phyloP scores from a whole-genome alignment of 2,888 invertebrate species.

The Eremobia ochroleuca region DNA sequence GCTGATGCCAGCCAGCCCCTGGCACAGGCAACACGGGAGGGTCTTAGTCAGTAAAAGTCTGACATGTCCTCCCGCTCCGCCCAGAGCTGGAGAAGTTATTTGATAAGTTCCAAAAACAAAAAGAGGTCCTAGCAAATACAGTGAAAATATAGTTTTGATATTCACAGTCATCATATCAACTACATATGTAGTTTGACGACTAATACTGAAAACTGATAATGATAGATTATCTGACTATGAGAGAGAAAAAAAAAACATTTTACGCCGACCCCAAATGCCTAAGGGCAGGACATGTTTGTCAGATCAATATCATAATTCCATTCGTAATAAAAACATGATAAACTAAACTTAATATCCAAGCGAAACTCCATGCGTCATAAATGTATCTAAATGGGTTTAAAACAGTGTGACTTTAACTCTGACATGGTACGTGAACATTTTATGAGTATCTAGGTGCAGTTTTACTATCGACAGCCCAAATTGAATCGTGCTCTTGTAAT shows the following conservation, averaged over 20 bases:
- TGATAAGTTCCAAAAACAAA: too few relatives aligned
- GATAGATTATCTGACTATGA: background rate
- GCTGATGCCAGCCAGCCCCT: too few relatives aligned
- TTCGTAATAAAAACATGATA: slow-evolving; percentile 12
- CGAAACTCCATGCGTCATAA: slow-evolving; percentile 39
- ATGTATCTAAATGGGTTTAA: slow-evolving; percentile 18
- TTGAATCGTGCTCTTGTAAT: slow-evolving; percentile 70
- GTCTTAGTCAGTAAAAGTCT: too few relatives aligned
- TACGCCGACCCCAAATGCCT: background rate
- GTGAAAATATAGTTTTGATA: background rate
- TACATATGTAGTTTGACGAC: too few relatives aligned
- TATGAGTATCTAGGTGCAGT: slow-evolving; percentile 44
- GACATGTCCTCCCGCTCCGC: too few relatives aligned
- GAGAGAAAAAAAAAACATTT: background rate
- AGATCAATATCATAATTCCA: background rate
- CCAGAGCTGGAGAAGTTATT: too few relatives aligned
- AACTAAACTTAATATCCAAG: slow-evolving; percentile 10
- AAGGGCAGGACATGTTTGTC: background rate
- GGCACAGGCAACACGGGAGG: too few relatives aligned
- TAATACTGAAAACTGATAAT: background rate
- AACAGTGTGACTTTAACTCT: slow-evolving; percentile 12
- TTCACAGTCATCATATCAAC: background rate
- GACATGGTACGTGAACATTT: slow-evolving; percentile 27
- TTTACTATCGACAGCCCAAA: slow-evolving; percentile 64
- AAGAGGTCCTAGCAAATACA: background rate